These are phyloP conservation scores for Drosophila triauraria DNA, from an alignment of 1,140 invertebrate genomes.

Conservation along the genomic window DNA sequence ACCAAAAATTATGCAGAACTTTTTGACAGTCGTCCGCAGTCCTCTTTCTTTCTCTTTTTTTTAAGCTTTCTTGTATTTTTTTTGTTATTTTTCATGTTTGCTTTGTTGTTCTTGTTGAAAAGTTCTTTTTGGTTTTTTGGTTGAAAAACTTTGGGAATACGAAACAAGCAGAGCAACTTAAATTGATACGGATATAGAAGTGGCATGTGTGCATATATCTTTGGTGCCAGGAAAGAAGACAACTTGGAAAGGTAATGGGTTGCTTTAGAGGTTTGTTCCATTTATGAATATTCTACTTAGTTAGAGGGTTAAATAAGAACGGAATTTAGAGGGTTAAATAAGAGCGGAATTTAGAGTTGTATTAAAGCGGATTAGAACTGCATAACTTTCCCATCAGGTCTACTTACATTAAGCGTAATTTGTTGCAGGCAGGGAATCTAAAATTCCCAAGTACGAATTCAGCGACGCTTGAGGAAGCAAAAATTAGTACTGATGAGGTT, in stretches of 20 bases:
- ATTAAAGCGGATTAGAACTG: too few species aligned
- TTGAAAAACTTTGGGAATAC: slow-evolving; percentile 23
- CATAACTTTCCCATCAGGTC: too few species aligned
- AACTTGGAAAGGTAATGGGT: slow-evolving; percentile 1
- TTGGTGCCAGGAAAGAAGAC: not conserved
- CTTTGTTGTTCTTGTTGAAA: slow-evolving; percentile 41
- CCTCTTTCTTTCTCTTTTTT: slow-evolving; percentile 3
- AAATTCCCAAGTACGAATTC: not conserved
- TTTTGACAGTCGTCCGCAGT: slow-evolving; percentile 54
- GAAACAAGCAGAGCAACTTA: slow-evolving; percentile 27
- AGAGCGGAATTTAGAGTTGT: too few species aligned
- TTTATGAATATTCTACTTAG: not conserved
- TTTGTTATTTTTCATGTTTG: slow-evolving; percentile 30
- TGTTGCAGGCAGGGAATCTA: too few species aligned
- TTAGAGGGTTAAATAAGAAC: not conserved
- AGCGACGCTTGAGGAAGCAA: too few species aligned
- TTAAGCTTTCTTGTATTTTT: slow-evolving; percentile 19
- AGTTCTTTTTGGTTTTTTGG: slow-evolving; percentile 7
- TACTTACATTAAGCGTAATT: too few species aligned
- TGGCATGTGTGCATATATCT: slow-evolving; percentile 14
- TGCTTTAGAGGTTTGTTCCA: not conserved
- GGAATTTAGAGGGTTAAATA: not conserved
- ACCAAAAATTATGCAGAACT: slow-evolving; percentile 66
- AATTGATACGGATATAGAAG: slow-evolving; percentile 16
- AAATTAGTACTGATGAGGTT: too few species aligned